Base-by-base conservation (phyloP, 2,888 invertebrate genomes). In the Cryptus armator region DNA sequence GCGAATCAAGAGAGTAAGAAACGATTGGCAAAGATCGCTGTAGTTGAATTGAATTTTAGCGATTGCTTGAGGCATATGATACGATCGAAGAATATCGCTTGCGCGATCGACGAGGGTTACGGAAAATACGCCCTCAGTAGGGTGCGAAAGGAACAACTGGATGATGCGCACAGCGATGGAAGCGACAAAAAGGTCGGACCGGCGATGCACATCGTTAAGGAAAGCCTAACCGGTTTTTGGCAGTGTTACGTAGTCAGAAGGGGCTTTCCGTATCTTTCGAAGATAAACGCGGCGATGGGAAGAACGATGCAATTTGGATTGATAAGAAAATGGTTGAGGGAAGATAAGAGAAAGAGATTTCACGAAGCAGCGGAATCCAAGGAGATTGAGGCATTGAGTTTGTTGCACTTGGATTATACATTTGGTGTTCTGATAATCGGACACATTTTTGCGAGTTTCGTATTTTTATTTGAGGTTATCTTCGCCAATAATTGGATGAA, bases 191-290 rank as follows among this genome's bases (percentile, higher is more conserved):
- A 66, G n/a, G 12, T 12, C 16, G 24, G 81, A 9, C 77, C 80
- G 1, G 48, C 75, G 12, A 66, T 86, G 37, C 86, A 86, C 68
- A 46, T 87, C 14, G 74, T 89, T 53, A 74, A 83, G 12, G 86
- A 89, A 66, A 62, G 68, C 19, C 59, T 89, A 5, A 77, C 77
- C 1, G 70, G 62, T 48, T 85, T 85, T 79, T 88, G 86, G 87
- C 81, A 77, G 12, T 86, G 85, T 1, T 88, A 87, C 62, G 56
- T 86, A 3, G 80, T 88, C 6, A 83, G 81, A 77, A 77, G 84
- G 9, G 80, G 77, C 1, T 83, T 86, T 46, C 87, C 87, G 0
- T 87, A 81, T 14, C 51, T 84, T 4, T 7, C 14, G 7, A 67
- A 71, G 14, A 64, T 88, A 0, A 64, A 88, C 62, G 24, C 74